Base-by-base conservation (phyloP, 2,888 invertebrate genomes). In the Hoplodrina blanda region DNA sequence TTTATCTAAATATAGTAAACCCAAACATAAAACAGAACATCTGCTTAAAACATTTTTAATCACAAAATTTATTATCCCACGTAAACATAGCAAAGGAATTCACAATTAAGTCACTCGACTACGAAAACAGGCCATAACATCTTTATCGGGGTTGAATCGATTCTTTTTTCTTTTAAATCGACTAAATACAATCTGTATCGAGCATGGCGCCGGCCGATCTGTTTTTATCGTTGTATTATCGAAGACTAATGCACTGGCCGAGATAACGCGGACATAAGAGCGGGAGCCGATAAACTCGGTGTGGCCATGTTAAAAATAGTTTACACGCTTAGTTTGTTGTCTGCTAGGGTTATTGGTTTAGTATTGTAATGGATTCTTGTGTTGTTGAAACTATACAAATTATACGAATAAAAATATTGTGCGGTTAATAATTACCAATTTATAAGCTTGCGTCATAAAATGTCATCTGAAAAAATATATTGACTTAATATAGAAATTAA, bases 251-350 rank as follows among this genome's bases (percentile, higher is more conserved):
- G 95, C 95, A 96, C 94, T 91, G 94, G 87, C 85, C 87, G 88
- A 91, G 95, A 96, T 95, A 96, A 92, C 88, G 80, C 88, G 86
- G 91, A 89, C 94, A 94, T 94, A 94, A 95, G 94, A 94, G 95
- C 94, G 90, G 95, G 92, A 91, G 94, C 95, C 93, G 95, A 96
- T 95, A 95, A 86, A 92, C 92, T 89, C 94, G 87, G 94, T 95
- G 95, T 95, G 95, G 95, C 90, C 95, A 94, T 95, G 95, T 95
- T 95, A 94, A 94, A 95, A 95, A 95, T 95, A 95, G 94, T 95
- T 93, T 94, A 95, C 94, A 94, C 91, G 94, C 92, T 94, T 95
- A 95, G 93, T 93, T 93, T 88, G 87, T 92, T 91, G 89, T 91
- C 89, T 86, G 85, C 64, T 77, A 85, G 85, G 86, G 84, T 82